Evolutionary conservation across 2,888 invertebrate genomes (phyloP).

Genomic region (Anodontia alba): DNA sequence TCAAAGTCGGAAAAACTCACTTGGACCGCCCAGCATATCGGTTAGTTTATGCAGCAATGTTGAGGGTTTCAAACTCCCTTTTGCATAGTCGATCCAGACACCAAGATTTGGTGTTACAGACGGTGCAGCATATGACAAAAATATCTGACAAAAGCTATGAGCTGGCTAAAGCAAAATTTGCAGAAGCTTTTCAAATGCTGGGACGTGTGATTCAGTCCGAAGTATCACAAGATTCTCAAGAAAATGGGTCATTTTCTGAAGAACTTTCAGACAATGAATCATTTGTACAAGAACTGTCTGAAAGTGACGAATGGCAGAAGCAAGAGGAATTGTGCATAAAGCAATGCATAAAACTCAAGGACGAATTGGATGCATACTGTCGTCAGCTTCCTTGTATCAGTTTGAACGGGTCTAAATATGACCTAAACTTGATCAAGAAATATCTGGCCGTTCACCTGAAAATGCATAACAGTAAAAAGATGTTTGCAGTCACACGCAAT

Average conservation of each 20-base stretch:
- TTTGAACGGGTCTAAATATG: conserved; percentile 39
- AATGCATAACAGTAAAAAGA: conserved; percentile 18
- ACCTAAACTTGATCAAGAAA: conserved; percentile 37
- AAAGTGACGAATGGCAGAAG: not conserved
- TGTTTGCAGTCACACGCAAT: conserved; percentile 21
- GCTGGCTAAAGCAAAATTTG: not conserved
- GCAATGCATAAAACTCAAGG: conserved; percentile 15
- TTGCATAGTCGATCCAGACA: not conserved
- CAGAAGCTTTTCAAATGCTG: not conserved
- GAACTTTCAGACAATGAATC: no score
- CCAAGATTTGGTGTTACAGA: not conserved
- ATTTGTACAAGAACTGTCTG: no score
- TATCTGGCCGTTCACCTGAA: conserved; percentile 10
- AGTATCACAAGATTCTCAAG: not conserved
- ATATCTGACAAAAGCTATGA: not conserved
- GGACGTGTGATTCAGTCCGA: not conserved
- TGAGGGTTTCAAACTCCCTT: not conserved
- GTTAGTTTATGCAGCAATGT: conserved; percentile 39
- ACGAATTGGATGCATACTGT: conserved; percentile 24
- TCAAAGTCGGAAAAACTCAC: not conserved
- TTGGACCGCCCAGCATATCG: no score
- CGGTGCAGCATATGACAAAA: not conserved
- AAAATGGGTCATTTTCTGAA: not conserved
- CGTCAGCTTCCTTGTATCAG: conserved; percentile 26
- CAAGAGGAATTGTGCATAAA: not conserved